phyloP scores from a whole-genome alignment of 2,888 invertebrate genomes.

The Macrophya annulata region DNA sequence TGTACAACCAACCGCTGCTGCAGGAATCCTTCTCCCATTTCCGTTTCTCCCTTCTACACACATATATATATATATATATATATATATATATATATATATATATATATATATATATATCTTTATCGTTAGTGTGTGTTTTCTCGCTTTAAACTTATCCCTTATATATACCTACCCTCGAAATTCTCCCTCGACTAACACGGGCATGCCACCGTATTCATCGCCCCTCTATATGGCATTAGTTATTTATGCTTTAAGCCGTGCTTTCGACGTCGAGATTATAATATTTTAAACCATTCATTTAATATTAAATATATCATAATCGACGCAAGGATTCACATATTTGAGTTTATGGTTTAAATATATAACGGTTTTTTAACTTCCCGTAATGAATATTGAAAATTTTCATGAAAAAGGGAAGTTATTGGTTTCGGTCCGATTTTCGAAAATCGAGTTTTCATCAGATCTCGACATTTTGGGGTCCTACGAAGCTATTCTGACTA shows the following conservation, averaged over 20 bases:
- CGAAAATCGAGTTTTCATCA: too few species aligned
- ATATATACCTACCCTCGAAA: conserved; percentile 23
- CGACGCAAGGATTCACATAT: not conserved
- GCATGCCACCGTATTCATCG: not conserved
- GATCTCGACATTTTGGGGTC: too few species aligned
- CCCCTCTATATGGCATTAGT: conserved; percentile 13
- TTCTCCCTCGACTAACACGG: conserved; percentile 14
- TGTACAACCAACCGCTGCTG: conserved; percentile 29
- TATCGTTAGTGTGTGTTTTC: conserved; percentile 24
- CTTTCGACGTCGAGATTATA: conserved; percentile 29
- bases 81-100: too few species aligned
- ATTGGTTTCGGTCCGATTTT: too few species aligned
- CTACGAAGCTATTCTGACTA: too few species aligned
- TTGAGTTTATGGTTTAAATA: not conserved
- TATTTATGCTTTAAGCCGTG: conserved; percentile 44
- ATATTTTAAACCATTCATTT: not conserved
- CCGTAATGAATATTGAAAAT: too few species aligned
- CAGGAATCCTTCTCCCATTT: conserved; percentile 54
- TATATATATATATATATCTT: too few species aligned
- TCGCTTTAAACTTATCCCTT: not conserved
- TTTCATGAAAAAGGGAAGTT: too few species aligned
- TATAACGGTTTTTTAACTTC: too few species aligned
- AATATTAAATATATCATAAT: not conserved
- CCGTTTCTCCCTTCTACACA: conserved; percentile 47
- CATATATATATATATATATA: too few species aligned